phyloP scores from a whole-genome alignment of 2,797 vertebrate genomes.

The Mormyrus hasselquistii region DNA sequence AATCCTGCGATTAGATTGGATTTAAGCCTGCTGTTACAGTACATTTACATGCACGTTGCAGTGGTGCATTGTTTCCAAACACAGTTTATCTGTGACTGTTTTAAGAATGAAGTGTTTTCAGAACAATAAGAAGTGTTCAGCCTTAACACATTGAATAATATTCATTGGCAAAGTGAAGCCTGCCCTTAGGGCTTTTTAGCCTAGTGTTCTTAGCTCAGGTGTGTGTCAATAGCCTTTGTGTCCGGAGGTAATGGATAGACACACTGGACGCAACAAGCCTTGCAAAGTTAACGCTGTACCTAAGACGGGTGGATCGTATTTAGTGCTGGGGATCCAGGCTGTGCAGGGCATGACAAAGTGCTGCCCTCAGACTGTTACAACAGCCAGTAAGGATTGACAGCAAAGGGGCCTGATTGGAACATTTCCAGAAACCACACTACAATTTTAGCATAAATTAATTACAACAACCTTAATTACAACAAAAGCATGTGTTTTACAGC shows the following conservation, averaged over 20 bases:
- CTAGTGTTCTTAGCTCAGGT: not conserved
- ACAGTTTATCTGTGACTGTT: not conserved
- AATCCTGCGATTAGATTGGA: not conserved
- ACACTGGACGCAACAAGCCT: not conserved
- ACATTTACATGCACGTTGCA: not conserved
- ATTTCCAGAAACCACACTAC: not conserved
- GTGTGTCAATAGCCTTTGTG: not conserved
- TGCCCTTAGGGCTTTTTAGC: not conserved
- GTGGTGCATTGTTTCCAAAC: not conserved
- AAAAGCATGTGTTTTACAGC: conserved; percentile 10
- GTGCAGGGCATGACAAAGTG: not conserved
- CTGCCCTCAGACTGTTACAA: not conserved
- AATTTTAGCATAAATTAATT: not conserved
- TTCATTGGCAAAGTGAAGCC: not conserved
- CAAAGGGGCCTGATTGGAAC: not conserved
- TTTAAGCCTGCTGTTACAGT: not conserved
- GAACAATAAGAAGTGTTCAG: not conserved
- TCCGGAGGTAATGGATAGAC: not conserved
- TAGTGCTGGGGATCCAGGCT: not conserved
- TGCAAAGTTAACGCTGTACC: not conserved
- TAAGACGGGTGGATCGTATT: not conserved
- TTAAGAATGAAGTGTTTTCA: not conserved
- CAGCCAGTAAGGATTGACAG: not conserved
- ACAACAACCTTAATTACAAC: conserved; percentile 2
- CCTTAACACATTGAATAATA: not conserved